phyloP scores from a whole-genome alignment of 1,140 invertebrate species.

The Drosophila setifemur region DNA sequence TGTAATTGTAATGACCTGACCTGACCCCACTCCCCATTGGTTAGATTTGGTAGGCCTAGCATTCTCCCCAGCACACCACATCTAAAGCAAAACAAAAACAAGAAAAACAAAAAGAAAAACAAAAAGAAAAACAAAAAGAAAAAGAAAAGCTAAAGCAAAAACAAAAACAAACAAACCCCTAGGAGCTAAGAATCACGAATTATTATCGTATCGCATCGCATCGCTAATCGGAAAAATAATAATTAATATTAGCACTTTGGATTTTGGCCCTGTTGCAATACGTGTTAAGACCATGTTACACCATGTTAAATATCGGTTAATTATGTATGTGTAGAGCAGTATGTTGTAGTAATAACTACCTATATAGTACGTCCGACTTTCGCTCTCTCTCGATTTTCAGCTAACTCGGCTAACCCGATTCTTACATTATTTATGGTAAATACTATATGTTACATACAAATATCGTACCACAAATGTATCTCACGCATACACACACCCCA shows the following conservation, averaged over 20 bases:
- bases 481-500: constrained; percentile 26
- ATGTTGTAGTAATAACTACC: constrained; percentile 24
- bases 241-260: constrained; percentile 69
- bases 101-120: too few species aligned
- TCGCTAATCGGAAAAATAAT: constrained; percentile 52
- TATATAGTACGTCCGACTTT: neutral
- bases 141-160: too few species aligned
- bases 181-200: constrained; percentile 52
- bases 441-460: constrained; percentile 1
- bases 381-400: constrained; percentile 35
- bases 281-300: constrained; percentile 65
- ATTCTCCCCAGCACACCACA: constrained; percentile 20
- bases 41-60: constrained; percentile 65
- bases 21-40: constrained; percentile 49
- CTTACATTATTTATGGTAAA: constrained; percentile 33
- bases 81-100: too few species aligned
- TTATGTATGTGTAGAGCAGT: constrained; percentile 32
- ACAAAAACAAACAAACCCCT: constrained; percentile 46
- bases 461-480: constrained; percentile 60
- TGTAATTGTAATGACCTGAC: constrained; percentile 64
- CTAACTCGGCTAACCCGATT: constrained; percentile 6
- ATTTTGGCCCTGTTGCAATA: constrained; percentile 78
- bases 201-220: constrained; percentile 30
- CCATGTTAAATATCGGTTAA: constrained; percentile 34
- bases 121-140: too few species aligned